These are phyloP conservation scores for Gallinago undulata DNA, from an alignment of 2,113 vertebrate genomes.

Conservation along the genomic window DNA sequence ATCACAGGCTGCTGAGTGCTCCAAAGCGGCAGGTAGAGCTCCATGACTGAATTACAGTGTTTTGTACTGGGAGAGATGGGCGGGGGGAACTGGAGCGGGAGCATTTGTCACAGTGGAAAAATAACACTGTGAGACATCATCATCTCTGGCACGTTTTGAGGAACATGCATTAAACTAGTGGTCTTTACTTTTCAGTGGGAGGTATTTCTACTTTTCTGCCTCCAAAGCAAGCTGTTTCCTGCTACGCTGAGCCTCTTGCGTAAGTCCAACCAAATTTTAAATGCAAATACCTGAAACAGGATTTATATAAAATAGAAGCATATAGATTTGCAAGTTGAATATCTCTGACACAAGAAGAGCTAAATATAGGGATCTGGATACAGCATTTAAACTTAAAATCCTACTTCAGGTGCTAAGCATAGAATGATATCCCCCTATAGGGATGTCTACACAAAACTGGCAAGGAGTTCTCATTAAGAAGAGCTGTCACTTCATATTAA, in stretches of 20 bases:
- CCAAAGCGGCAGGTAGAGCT: not conserved
- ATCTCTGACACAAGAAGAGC: not conserved
- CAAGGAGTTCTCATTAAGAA: not conserved
- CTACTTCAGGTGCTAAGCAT: not conserved
- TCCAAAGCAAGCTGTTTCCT: not conserved
- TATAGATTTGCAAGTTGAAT: not conserved
- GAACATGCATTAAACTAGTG: not conserved
- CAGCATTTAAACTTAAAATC: not conserved
- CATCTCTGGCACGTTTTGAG: not conserved
- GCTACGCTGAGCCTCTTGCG: not conserved
- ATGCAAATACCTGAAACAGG: not conserved
- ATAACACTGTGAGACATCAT: not conserved
- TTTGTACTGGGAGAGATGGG: not conserved
- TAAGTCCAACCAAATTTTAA: not conserved
- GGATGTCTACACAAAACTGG: not conserved
- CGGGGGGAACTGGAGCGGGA: not conserved
- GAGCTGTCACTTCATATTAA: not conserved
- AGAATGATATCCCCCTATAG: not conserved
- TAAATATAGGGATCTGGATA: slow-evolving; percentile 4
- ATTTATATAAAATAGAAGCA: not conserved
- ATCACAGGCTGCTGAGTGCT: not conserved
- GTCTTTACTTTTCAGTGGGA: not conserved
- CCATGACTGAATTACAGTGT: not conserved
- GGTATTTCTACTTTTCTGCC: not conserved
- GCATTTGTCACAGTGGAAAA: not conserved